A percentile compares a stretch with the other conserved stretches of the same genome.
Evolutionary conservation across 2,113 vertebrate genomes (phyloP).

Genomic region (Plectropomus leopardus): DNA sequence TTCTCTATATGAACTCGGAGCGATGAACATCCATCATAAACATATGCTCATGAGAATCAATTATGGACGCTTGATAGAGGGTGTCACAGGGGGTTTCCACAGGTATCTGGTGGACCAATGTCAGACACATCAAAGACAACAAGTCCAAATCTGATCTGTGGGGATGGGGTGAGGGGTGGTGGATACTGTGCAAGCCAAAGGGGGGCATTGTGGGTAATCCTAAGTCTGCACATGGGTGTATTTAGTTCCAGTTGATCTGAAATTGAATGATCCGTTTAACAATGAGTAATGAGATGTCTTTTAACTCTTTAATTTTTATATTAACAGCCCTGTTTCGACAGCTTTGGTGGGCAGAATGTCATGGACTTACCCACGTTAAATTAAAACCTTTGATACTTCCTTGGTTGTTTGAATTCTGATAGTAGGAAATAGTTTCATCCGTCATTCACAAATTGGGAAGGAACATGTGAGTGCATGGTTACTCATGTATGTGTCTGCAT

Average conservation of each 20-base stretch:
- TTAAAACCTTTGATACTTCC: conserved; percentile 2
- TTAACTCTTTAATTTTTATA: conserved; percentile 28
- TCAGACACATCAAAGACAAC: conserved; percentile 62
- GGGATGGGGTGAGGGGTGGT: conserved; percentile 8
- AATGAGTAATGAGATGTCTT: conserved; percentile 59
- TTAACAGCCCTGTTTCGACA: conserved; percentile 22
- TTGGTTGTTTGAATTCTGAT: background rate
- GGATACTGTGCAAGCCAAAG: background rate
- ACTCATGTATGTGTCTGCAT: conserved; percentile 8
- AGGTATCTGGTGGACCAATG: conserved; percentile 30
- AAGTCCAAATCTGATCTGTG: conserved; percentile 31
- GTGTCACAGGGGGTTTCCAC: conserved; percentile 51
- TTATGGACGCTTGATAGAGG: conserved; percentile 55
- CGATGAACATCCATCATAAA: conserved; percentile 58
- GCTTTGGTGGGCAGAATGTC: background rate
- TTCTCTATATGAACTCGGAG: conserved; percentile 39
- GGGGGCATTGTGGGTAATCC: conserved; percentile 11
- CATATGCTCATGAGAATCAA: conserved; percentile 52
- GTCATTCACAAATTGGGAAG: conserved; percentile 3
- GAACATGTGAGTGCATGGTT: conserved; percentile 13
- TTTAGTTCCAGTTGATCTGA: conserved; percentile 77
- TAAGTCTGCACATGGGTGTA: conserved; percentile 69
- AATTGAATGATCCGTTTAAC: conserved; percentile 64
- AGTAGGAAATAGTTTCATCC: background rate
- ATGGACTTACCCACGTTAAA: background rate